Percentiles rank a stretch among this genome's conserved stretches.
Evolutionary conservation across 2,888 invertebrate species (phyloP).

Genomic region (Polyploca ridens): DNA sequence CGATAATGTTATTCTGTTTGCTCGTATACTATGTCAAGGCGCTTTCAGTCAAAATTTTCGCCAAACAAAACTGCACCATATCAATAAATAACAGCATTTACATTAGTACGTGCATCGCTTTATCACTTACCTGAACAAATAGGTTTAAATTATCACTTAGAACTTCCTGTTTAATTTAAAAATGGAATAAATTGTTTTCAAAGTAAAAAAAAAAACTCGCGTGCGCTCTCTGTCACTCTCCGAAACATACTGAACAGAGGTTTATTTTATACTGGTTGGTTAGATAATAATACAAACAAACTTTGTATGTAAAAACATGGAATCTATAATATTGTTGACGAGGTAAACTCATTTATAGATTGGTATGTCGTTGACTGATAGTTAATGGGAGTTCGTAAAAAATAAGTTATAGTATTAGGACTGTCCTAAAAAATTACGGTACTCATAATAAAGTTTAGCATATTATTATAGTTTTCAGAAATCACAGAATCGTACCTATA

Average conservation of each 20-base stretch:
- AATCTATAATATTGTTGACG: not conserved
- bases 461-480: too few species aligned
- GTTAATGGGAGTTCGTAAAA: too few species aligned
- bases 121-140: not conserved
- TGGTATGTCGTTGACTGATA: too few species aligned
- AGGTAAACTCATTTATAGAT: too few species aligned
- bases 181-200: not conserved
- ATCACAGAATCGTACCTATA: too few species aligned
- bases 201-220: constrained; percentile 8
- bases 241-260: constrained; percentile 19
- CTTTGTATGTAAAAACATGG: not conserved
- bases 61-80: constrained; percentile 1
- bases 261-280: constrained; percentile 19
- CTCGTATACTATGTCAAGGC: not conserved
- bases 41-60: not conserved
- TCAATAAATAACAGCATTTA: too few species aligned
- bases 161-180: constrained; percentile 3
- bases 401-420: too few species aligned
- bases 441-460: too few species aligned
- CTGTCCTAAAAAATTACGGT: too few species aligned
- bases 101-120: not conserved
- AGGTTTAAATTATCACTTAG: not conserved
- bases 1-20: constrained; percentile 3
- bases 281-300: constrained; percentile 20
- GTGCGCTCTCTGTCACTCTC: constrained; percentile 19